Conservation (phyloP, 2,888 invertebrate genomes). For the Drosophila anomalipes region DNA sequence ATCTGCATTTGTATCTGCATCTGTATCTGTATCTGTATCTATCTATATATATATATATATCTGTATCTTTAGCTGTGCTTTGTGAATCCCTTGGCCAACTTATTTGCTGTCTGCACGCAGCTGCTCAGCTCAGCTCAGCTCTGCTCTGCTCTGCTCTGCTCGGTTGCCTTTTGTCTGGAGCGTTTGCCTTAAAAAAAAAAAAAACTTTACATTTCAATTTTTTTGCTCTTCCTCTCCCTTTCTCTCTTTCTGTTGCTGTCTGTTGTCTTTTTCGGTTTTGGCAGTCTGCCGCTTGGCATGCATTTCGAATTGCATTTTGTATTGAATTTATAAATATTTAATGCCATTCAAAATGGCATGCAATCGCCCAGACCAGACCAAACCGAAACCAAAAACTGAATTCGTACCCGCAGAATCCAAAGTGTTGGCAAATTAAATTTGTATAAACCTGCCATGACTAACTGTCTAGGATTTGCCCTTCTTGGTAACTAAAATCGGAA, state of each 20-base stretch:
- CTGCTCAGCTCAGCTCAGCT: slow-evolving; percentile 35
- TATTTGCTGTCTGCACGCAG: slow-evolving; percentile 56
- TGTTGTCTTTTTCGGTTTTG: slow-evolving; percentile 41
- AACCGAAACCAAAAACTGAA: slow-evolving; percentile 27
- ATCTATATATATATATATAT: not conserved
- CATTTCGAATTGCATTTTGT: slow-evolving; percentile 82
- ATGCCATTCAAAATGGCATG: slow-evolving; percentile 81
- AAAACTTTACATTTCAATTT: slow-evolving; percentile 80
- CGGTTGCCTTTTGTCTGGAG: slow-evolving; percentile 57
- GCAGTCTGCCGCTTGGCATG: slow-evolving; percentile 73
- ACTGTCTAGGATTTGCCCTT: slow-evolving; percentile 66
- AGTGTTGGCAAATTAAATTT: slow-evolving; percentile 70
- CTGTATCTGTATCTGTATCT: slow-evolving; percentile 17
- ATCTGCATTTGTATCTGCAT: slow-evolving; percentile 26
- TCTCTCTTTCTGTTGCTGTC: not conserved
- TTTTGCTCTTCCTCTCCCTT: slow-evolving; percentile 4
- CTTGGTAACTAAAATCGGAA: slow-evolving; percentile 9
- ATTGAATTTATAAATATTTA: slow-evolving; percentile 85
- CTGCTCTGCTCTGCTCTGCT: not conserved
- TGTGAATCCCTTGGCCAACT: slow-evolving; percentile 50
- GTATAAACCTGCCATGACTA: slow-evolving; percentile 60
- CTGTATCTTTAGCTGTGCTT: slow-evolving; percentile 1
- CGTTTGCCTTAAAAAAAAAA: slow-evolving; percentile 45
- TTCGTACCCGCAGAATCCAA: slow-evolving; percentile 38
- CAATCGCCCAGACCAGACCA: slow-evolving; percentile 55